Evolutionary conservation across 2,888 invertebrate genomes (phyloP), one percentile per base, ranked within the genome.

Genomic region (Ceramica pisi): DNA sequence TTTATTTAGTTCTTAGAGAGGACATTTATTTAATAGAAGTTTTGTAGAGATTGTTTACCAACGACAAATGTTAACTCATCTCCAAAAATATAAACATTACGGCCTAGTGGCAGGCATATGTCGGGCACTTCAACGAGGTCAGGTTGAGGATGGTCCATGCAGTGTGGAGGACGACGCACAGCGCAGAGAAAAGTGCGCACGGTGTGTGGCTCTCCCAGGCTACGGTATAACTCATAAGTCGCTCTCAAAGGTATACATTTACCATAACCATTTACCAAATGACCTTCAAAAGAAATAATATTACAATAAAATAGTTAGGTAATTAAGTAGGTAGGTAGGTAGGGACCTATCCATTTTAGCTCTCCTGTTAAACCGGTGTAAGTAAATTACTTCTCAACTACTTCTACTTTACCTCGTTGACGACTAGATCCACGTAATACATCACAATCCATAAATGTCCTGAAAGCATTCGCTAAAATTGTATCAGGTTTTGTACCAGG

Each of bases 381-480:
- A 16, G 14, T 14, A 31, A 16, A n/a, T 0, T n/a, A 26, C 0
- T 48, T 44, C 19, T 14, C 9, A 50, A 46, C 9, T n/a, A 44
- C 14, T 21, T 38, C 12, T 14, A 41, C 19, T 38, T 26, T 88
- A 96, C 96, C 96, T 90, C 88, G 93, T 82, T 92, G 92, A 56
- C 89, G 89, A 73, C 92, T 93, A 57, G 86, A 85, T 56, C 94
- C 92, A 5, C 94, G 94, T 78, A 96, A 92, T 66, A 97, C 86
- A 83, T 95, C 94, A 1, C 88, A 87, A 55, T 96, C 93, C 91
- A 97, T 94, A 81, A 97, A 96, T 56, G 88, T 91, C 84, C 95
- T 92, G 64, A 97, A 96, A 44, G 96, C 96, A 73, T 86, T 90
- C n/a, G 96, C 95, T 61, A 96, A 83, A 80, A 96, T 95, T 44